phyloP scores from a whole-genome alignment of 2,888 invertebrate species.

The Bimastos eiseni region DNA sequence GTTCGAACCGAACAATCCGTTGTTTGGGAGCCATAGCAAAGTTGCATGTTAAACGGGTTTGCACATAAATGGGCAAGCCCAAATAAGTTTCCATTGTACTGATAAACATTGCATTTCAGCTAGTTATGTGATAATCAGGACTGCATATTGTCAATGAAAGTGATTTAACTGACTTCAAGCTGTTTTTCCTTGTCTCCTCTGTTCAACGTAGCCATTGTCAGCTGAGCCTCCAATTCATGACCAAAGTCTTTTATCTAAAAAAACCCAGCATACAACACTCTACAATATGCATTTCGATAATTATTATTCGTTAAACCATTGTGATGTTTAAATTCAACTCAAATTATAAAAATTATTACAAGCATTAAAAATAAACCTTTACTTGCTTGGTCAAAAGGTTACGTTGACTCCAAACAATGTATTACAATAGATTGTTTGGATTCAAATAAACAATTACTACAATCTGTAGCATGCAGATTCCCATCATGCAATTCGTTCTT shows the following conservation, averaged over 20 bases:
- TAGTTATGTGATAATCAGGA: neutral
- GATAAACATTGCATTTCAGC: neutral
- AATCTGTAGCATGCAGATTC: neutral
- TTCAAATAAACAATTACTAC: neutral
- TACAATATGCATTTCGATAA: too few relatives aligned
- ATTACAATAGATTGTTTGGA: too few relatives aligned
- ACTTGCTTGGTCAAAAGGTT: neutral
- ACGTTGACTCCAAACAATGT: neutral
- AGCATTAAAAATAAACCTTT: neutral
- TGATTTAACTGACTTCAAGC: neutral
- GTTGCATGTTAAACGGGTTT: too few relatives aligned
- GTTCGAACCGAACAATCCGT: too few relatives aligned
- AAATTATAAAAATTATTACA: neutral
- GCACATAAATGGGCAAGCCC: too few relatives aligned
- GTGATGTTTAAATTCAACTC: neutral
- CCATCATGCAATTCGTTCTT: neutral
- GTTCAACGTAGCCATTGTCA: conserved; percentile 30
- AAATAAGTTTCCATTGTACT: too few relatives aligned
- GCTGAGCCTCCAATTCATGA: neutral
- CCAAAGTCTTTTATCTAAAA: conserved; percentile 28
- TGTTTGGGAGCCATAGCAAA: too few relatives aligned
- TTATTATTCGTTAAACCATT: too few relatives aligned
- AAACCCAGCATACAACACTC: neutral
- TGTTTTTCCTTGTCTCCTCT: conserved; percentile 14
- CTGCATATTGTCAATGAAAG: neutral